Evolutionary conservation across 2,888 invertebrate genomes (phyloP).

Genomic region (Ornithoptera alexandrae): DNA sequence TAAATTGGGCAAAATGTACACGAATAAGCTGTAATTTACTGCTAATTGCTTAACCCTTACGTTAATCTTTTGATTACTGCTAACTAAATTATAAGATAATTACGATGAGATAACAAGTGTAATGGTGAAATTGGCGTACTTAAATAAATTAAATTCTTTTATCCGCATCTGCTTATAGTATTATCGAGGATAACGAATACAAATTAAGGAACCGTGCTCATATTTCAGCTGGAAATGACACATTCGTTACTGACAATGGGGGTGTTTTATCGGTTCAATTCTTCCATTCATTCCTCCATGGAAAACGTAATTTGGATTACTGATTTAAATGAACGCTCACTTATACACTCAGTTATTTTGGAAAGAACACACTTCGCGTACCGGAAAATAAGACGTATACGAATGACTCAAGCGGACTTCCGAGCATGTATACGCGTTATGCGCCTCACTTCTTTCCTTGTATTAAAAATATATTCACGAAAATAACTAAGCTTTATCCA

Average conservation of each 20-base stretch:
- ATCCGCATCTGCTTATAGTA: slow-evolving; percentile 14
- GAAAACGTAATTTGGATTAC: slow-evolving; percentile 75
- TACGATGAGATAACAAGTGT: slow-evolving; percentile 1
- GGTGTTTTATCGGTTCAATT: slow-evolving; percentile 71
- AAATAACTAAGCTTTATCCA: slow-evolving; percentile 19
- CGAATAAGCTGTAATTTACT: slow-evolving; percentile 2
- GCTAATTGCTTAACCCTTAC: slow-evolving; percentile 8
- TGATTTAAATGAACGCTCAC: slow-evolving; percentile 65
- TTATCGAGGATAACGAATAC: slow-evolving; percentile 20
- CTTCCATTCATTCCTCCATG: slow-evolving; percentile 69
- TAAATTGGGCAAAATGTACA: slow-evolving; percentile 1
- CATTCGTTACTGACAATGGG: slow-evolving; percentile 69
- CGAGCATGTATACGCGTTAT: slow-evolving; percentile 64
- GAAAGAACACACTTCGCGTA: slow-evolving; percentile 67
- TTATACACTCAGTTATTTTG: slow-evolving; percentile 53
- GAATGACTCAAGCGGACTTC: slow-evolving; percentile 68
- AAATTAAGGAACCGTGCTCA: slow-evolving; percentile 38
- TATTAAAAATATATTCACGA: slow-evolving; percentile 24
- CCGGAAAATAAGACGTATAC: slow-evolving; percentile 68
- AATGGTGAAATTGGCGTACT: slow-evolving; percentile 1
- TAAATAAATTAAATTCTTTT: slow-evolving; percentile 21
- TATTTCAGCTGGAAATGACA: slow-evolving; percentile 69
- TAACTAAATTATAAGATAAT: slow-evolving; percentile 4
- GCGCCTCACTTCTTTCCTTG: slow-evolving; percentile 63
- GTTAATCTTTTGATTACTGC: slow-evolving; percentile 8